phyloP scores from a whole-genome alignment of 2,888 invertebrate species.

The Lasiommata megera region DNA sequence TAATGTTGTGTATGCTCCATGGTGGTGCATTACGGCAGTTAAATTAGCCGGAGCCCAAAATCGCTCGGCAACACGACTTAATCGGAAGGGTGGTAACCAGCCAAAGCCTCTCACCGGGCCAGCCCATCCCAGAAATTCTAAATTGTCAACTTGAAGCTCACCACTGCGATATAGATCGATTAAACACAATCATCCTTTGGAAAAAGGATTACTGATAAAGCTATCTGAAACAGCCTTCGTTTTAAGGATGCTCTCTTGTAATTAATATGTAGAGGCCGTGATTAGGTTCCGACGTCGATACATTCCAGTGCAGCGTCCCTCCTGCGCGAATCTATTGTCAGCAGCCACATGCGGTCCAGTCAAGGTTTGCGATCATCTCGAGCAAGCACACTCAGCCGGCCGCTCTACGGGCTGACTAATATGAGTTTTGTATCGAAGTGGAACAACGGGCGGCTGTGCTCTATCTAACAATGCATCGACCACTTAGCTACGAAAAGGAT shows the following conservation, averaged over 20 bases:
- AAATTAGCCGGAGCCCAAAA: too few relatives aligned
- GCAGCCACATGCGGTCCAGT: constrained; percentile 27
- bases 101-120: too few relatives aligned
- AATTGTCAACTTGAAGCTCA: too few relatives aligned
- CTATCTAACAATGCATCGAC: constrained; percentile 17
- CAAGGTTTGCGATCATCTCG: constrained; percentile 52
- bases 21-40: not conserved
- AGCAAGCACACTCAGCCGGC: constrained; percentile 24
- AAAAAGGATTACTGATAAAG: too few relatives aligned
- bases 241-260: not conserved
- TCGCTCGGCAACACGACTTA: too few relatives aligned
- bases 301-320: not conserved
- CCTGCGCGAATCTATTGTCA: constrained; percentile 4
- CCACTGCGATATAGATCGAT: too few relatives aligned
- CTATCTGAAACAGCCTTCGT: too few relatives aligned
- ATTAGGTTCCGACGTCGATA: not conserved
- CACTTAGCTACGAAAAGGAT: not conserved
- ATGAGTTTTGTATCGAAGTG: constrained; percentile 35
- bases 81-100: too few relatives aligned
- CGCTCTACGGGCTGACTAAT: constrained; percentile 43
- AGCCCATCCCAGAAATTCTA: too few relatives aligned
- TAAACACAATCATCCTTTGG: too few relatives aligned
- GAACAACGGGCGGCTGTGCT: constrained; percentile 40
- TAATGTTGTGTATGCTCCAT: too few relatives aligned
- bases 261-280: not conserved